Evolutionary conservation across 2,113 vertebrate species (phyloP).

Genomic region (Phoxinus phoxinus): DNA sequence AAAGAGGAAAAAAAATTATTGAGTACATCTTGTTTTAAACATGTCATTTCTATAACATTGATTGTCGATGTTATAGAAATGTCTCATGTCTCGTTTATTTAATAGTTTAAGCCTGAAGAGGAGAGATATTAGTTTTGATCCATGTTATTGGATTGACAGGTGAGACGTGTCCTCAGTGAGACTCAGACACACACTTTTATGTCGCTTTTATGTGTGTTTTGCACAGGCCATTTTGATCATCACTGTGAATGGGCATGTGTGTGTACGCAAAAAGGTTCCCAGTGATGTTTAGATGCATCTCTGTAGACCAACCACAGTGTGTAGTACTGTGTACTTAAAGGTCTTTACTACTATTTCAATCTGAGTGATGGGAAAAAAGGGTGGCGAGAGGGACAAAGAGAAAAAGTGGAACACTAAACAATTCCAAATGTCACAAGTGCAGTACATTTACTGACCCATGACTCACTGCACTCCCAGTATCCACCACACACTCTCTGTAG

Average conservation of each 20-base stretch:
- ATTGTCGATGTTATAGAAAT: background rate
- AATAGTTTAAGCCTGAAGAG: background rate
- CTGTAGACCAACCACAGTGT: background rate
- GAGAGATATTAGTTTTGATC: background rate
- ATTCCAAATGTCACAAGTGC: background rate
- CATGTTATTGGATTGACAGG: background rate
- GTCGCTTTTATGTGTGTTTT: slow-evolving; percentile 18
- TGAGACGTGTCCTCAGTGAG: background rate
- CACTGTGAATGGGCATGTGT: background rate
- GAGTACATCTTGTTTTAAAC: background rate
- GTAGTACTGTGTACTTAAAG: slow-evolving; percentile 7
- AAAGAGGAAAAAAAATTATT: background rate
- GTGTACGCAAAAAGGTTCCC: background rate
- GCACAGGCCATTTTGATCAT: slow-evolving; percentile 17
- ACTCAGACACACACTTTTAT: background rate
- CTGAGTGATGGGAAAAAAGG: background rate
- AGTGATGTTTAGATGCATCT: background rate
- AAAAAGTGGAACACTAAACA: slow-evolving; percentile 7
- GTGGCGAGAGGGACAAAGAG: background rate
- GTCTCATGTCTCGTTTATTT: background rate
- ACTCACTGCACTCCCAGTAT: background rate
- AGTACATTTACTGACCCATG: slow-evolving; percentile 27
- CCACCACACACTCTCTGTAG: background rate
- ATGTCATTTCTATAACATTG: too few species aligned
- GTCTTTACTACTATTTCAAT: slow-evolving; percentile 4